These are phyloP conservation scores for Amblyopsis rosae DNA, from an alignment of 2,113 vertebrate genomes.

Conservation along the genomic window DNA sequence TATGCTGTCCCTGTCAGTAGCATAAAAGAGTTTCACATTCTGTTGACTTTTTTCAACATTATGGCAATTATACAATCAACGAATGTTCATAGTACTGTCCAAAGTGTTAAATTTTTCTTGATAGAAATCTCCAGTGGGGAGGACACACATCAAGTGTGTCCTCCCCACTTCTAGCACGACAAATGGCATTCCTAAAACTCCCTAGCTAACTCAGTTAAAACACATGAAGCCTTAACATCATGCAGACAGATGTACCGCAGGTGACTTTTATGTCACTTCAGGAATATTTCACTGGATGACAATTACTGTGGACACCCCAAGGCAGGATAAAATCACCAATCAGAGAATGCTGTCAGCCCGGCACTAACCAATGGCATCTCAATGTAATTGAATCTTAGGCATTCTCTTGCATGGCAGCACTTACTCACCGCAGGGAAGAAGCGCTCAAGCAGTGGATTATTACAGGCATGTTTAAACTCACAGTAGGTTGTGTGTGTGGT, in stretches of 20 bases:
- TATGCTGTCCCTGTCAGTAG: too few species aligned
- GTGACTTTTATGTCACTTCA: slow-evolving; percentile 15
- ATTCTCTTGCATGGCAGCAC: slow-evolving; percentile 29
- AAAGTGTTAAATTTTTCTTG: too few species aligned
- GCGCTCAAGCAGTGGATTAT: slow-evolving; percentile 30
- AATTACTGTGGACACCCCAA: slow-evolving; percentile 16
- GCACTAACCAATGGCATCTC: slow-evolving; percentile 28
- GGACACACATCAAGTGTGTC: too few species aligned
- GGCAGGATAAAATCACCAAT: slow-evolving; percentile 35
- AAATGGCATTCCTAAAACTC: too few species aligned
- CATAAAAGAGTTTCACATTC: too few species aligned
- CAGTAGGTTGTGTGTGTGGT: slow-evolving; percentile 3
- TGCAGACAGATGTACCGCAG: slow-evolving; percentile 15
- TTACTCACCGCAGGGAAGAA: slow-evolving; percentile 33
- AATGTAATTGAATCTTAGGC: slow-evolving; percentile 37
- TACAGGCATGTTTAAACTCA: slow-evolving; percentile 31
- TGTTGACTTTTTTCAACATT: too few species aligned
- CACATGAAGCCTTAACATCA: not conserved
- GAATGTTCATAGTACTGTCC: too few species aligned
- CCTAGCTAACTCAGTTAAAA: not conserved
- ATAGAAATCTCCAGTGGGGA: not conserved
- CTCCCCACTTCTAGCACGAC: too few species aligned
- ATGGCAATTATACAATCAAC: too few species aligned
- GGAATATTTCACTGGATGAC: slow-evolving; percentile 13
- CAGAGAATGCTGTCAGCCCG: slow-evolving; percentile 18